Evolutionary conservation across 2,888 invertebrate species (phyloP).

Genomic region (Acrobasis suavella): DNA sequence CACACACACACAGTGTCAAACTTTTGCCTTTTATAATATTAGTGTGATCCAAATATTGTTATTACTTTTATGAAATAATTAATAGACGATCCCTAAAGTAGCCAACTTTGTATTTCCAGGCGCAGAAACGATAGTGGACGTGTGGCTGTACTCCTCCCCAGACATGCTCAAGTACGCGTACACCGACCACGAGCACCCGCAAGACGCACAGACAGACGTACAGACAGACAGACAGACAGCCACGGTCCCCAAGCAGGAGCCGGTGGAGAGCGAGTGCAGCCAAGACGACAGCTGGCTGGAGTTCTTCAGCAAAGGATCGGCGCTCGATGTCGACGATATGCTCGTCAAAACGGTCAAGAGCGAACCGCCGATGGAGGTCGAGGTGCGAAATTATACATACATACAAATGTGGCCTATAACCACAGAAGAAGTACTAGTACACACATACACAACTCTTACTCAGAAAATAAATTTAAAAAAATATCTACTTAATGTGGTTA

Average conservation of each 20-base stretch:
- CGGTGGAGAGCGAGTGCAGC: slow-evolving; percentile 15
- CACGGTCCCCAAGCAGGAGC: neutral
- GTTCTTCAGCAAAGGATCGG: slow-evolving; percentile 64
- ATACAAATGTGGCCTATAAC: too few relatives aligned
- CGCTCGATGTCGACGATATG: slow-evolving; percentile 72
- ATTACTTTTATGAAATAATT: too few relatives aligned
- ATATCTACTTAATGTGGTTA: too few relatives aligned
- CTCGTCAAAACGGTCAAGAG: slow-evolving; percentile 59
- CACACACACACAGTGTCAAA: too few relatives aligned
- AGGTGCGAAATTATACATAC: neutral
- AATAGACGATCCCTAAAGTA: too few relatives aligned
- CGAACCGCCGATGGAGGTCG: slow-evolving; percentile 29
- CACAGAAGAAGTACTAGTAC: too few relatives aligned
- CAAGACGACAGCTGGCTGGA: slow-evolving; percentile 65
- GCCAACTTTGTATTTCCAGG: slow-evolving; percentile 71
- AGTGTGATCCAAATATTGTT: too few relatives aligned
- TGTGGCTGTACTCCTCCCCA: slow-evolving; percentile 84
- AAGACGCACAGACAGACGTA: neutral
- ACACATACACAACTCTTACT: too few relatives aligned
- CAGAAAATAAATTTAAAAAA: too few relatives aligned
- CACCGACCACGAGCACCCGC: slow-evolving; percentile 48
- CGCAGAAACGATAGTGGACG: slow-evolving; percentile 89
- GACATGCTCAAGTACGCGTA: slow-evolving; percentile 68
- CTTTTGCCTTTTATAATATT: too few relatives aligned
- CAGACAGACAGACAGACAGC: slow-evolving; percentile 22